A percentile compares a stretch with the other conserved stretches of the same genome.
Conservation (phyloP, 1,140 invertebrate species). For the Trigoniulus corallinus region DNA sequence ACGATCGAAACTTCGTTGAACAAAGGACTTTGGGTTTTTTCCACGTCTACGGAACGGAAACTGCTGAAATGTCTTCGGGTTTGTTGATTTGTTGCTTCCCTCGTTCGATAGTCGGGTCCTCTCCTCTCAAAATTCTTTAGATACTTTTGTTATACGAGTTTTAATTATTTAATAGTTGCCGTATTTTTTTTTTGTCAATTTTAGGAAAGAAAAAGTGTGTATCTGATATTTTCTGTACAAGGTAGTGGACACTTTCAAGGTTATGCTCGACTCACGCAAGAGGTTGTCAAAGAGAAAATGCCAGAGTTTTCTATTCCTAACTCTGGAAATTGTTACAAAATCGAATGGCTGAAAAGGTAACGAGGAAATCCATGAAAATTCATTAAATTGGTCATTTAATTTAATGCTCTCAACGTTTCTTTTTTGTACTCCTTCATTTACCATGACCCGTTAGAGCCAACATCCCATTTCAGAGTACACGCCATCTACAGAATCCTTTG, state of each 20-base stretch:
- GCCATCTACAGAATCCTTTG: conserved; percentile 32
- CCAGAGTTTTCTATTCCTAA: conserved; percentile 25
- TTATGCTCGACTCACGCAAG: conserved; percentile 28
- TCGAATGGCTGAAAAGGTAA: conserved; percentile 34
- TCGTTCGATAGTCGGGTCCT: not conserved
- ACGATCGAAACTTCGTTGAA: conserved; percentile 29
- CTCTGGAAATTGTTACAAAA: conserved; percentile 21
- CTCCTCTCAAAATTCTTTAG: too few species aligned
- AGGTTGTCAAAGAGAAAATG: conserved; percentile 21
- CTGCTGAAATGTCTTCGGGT: conserved; percentile 30
- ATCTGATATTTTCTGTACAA: conserved; percentile 34
- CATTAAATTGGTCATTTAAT: not conserved
- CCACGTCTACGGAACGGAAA: conserved; percentile 28
- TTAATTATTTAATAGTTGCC: not conserved
- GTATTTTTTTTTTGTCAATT: not conserved
- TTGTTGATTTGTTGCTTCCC: conserved; percentile 3
- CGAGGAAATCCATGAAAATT: not conserved
- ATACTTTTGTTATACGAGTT: not conserved
- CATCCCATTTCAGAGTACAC: conserved; percentile 31
- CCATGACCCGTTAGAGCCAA: conserved; percentile 27
- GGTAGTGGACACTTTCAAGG: conserved; percentile 37
- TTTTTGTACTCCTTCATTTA: too few species aligned
- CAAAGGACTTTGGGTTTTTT: conserved; percentile 31
- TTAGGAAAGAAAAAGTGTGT: conserved; percentile 30
- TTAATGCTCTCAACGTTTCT: too few species aligned